Percentiles rank a stretch among this genome's conserved stretches.
phyloP scores from a whole-genome alignment of 2,888 invertebrate genomes.

The Doris montereyensis region DNA sequence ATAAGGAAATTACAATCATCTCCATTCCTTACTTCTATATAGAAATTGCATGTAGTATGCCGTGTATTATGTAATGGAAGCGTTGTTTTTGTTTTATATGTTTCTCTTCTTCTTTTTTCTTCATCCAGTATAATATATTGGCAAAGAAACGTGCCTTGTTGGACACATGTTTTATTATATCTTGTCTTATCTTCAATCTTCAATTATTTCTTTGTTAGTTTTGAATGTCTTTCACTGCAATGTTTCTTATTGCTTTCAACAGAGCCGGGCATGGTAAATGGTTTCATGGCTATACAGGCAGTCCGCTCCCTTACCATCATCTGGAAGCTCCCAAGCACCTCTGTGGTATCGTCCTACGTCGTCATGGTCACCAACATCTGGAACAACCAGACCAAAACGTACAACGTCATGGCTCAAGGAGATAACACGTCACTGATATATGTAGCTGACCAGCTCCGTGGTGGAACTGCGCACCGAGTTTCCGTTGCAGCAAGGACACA shows the following conservation, averaged over 20 bases:
- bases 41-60: too few species aligned
- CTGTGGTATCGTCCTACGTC: conserved; percentile 21
- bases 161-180: too few species aligned
- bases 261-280: conserved; percentile 39
- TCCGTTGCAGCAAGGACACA: conserved; percentile 48
- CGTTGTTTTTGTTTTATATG: too few species aligned
- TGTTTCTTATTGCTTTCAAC: not conserved
- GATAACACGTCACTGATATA: not conserved
- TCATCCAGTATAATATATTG: too few species aligned
- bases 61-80: too few species aligned
- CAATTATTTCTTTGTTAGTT: too few species aligned
- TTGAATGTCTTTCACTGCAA: not conserved
- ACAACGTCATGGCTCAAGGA: conserved; percentile 6
- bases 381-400: not conserved
- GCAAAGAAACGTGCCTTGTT: too few species aligned
- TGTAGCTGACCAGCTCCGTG: conserved; percentile 44
- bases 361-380: conserved; percentile 10
- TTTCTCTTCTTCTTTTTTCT: too few species aligned
- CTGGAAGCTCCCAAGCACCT: conserved; percentile 37
- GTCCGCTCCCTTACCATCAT: conserved; percentile 33
- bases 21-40: too few species aligned
- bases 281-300: conserved; percentile 7
- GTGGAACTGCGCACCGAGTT: conserved; percentile 52
- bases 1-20: too few species aligned
- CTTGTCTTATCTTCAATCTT: too few species aligned